These are phyloP conservation scores for Nephrotoma guestfalica DNA, from an alignment of 2,888 invertebrate genomes.

Conservation along the genomic window DNA sequence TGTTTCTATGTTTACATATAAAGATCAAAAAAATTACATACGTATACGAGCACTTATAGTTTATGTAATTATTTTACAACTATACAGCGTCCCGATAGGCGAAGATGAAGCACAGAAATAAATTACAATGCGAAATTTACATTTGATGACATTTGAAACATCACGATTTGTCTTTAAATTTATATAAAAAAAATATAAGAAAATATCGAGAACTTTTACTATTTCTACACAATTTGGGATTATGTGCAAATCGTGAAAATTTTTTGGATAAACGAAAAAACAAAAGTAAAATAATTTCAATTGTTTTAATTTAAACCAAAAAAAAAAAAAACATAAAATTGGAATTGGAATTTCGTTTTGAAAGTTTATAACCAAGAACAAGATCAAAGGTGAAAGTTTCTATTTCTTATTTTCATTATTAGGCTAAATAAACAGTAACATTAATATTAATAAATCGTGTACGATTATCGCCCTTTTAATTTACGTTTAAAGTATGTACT, in stretches of 20 bases:
- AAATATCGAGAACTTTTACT: not conserved
- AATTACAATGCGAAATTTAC: not conserved
- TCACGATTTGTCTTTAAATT: not conserved
- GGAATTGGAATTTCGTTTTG: not conserved
- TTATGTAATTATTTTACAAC: not conserved
- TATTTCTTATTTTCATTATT: not conserved
- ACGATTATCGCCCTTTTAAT: not conserved
- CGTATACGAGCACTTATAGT: not conserved
- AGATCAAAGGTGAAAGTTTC: not conserved
- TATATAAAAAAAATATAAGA: not conserved
- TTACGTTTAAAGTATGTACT: not conserved
- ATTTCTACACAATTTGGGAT: not conserved
- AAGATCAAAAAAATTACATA: not conserved
- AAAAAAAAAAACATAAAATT: not conserved
- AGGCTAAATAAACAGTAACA: not conserved
- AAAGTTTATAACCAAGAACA: not conserved
- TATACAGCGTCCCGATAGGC: not conserved
- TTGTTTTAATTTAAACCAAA: not conserved
- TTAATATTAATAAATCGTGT: not conserved
- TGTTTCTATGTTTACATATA: not conserved
- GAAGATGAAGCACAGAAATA: not conserved
- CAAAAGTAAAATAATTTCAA: not conserved
- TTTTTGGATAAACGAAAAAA: not conserved
- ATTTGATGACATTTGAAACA: not conserved
- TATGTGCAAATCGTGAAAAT: not conserved